Evolutionary conservation across 1,140 invertebrate genomes (phyloP).

Genomic region (Panulirus ornatus): DNA sequence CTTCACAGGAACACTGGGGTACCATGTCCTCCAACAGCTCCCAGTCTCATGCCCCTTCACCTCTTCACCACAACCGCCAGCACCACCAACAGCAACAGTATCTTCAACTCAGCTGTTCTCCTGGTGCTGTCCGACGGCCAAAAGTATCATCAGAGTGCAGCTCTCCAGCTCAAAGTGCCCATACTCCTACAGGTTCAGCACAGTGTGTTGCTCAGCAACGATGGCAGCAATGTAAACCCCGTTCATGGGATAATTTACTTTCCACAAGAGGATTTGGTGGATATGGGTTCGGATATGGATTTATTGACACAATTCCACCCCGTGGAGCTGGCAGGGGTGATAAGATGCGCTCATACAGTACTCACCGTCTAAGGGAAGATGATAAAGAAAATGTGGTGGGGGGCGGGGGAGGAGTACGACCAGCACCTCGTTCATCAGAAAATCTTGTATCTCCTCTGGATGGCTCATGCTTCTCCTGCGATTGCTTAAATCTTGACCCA

Average conservation of each 20-base stretch:
- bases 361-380: slow-evolving; percentile 57
- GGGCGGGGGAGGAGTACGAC: slow-evolving; percentile 57
- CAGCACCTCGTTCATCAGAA: slow-evolving; percentile 66
- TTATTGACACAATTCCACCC: slow-evolving; percentile 69
- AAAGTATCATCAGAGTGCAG: slow-evolving; percentile 49
- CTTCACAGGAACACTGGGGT: slow-evolving; percentile 62
- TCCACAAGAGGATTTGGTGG: slow-evolving; percentile 88
- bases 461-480: slow-evolving; percentile 74
- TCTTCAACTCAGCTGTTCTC: slow-evolving; percentile 64
- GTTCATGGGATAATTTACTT: slow-evolving; percentile 91
- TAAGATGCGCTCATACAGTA: slow-evolving; percentile 54
- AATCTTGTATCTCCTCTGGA: slow-evolving; percentile 73
- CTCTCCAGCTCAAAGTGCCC: slow-evolving; percentile 36
- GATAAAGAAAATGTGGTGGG: slow-evolving; percentile 65
- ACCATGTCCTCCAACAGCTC: slow-evolving; percentile 45
- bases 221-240: slow-evolving; percentile 83
- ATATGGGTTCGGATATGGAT: slow-evolving; percentile 89
- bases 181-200: slow-evolving; percentile 50
- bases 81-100: slow-evolving; percentile 66
- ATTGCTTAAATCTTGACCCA: slow-evolving; percentile 70
- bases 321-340: slow-evolving; percentile 51
- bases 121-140: slow-evolving; percentile 55
- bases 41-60: slow-evolving; percentile 74
- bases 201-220: slow-evolving; percentile 66
- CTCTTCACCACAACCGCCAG: slow-evolving; percentile 79